Base-by-base conservation (phyloP, 2,888 invertebrate genomes). In the Tipula helvola region DNA sequence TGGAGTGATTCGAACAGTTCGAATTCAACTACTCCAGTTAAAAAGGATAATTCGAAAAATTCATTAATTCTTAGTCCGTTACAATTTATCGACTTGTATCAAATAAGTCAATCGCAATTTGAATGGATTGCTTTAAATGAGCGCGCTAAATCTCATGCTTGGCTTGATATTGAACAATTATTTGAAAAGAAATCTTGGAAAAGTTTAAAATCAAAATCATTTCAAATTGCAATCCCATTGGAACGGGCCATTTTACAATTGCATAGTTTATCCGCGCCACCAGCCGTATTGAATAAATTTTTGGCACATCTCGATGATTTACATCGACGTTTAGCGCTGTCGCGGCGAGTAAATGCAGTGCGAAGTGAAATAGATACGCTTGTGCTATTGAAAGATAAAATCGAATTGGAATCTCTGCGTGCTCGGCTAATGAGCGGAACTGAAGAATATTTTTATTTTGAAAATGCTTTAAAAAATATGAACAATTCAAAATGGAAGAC, bases 381-480 rank as follows among this genome's bases (percentile, higher is more conserved):
- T 87, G 90, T 88, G 0, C 89, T 89, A 1, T 87, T 91, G 0
- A 92, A 91, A 87, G 91, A 92, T 87, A 89, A 90, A 8, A 89
- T 88, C 36, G 90, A 90, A 83, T 87, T 92, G 84, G 90, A 89
- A 47, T 88, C 89, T 36, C 88, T 90, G 2, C 90, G 89, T 36
- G 89, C 90, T 3, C 88, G 90, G 0, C 87, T 92, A 16, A 87
- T 89, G 2, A 90, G 90, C 39, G 89, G 91, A 12, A 91, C 95
- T 0, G 95, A 96, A 88, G 95, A 95, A 89, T 95, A 94, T 88
- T 94, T 95, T 88, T 93, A 95, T 87, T 95, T 95, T 57, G 96
- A 96, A 89, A 95, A 94, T 89, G 94, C 94, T 1, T 90, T 96
- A 0, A 93, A 94, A 89, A 88, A 88, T 16, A 88, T 91, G 86